Evolutionary conservation across 2,113 vertebrate genomes (phyloP).

Genomic region (Macquaria australasica): DNA sequence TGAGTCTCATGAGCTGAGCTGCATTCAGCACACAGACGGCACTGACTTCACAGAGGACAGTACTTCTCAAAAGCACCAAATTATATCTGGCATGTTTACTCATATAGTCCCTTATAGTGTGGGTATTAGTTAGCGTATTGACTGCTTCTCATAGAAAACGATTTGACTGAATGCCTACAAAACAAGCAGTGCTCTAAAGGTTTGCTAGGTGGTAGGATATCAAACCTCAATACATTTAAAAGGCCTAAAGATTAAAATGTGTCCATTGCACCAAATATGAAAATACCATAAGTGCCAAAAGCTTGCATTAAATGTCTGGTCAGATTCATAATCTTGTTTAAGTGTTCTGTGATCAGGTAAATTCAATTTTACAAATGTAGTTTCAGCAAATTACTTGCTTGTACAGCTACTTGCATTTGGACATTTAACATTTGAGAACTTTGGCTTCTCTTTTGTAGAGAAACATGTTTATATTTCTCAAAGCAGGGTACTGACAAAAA

Average conservation of each 20-base stretch:
- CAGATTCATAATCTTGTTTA: background rate
- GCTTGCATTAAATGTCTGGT: background rate
- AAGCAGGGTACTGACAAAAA: too few species aligned
- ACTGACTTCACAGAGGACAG: background rate
- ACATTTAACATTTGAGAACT: background rate
- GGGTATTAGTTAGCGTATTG: background rate
- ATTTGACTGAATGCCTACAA: slow-evolving; percentile 5
- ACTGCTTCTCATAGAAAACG: background rate
- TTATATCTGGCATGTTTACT: background rate
- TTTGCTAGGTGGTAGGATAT: background rate
- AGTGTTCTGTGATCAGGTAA: background rate
- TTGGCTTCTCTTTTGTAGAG: background rate
- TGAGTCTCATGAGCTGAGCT: background rate
- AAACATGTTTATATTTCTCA: too few species aligned
- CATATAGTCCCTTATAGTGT: background rate
- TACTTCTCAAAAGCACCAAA: background rate
- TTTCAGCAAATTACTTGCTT: background rate
- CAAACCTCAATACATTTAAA: background rate
- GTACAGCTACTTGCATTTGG: background rate
- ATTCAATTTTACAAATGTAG: background rate
- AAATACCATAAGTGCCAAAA: background rate
- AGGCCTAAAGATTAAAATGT: background rate
- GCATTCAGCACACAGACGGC: background rate
- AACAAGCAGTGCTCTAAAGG: background rate
- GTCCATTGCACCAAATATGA: background rate